A percentile compares a stretch with the other conserved stretches of the same genome.
Evolutionary conservation across 2,888 invertebrate genomes (phyloP).

Genomic region (Azorinus chamasolen): DNA sequence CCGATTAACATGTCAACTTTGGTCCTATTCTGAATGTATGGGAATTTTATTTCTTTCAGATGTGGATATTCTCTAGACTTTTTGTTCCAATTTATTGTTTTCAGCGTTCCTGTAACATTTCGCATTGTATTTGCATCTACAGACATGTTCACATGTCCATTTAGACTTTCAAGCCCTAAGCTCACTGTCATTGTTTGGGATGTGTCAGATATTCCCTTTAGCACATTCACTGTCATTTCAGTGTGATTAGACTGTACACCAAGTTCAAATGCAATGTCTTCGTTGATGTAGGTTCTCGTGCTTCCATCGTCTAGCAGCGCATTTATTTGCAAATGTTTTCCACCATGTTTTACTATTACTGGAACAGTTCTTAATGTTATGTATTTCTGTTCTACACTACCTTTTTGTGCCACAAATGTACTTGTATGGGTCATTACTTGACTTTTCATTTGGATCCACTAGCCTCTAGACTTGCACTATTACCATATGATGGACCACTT

Average conservation of each 20-base stretch:
- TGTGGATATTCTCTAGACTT: constrained; percentile 30
- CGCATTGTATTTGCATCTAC: constrained; percentile 23
- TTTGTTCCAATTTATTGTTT: constrained; percentile 41
- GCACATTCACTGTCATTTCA: constrained; percentile 26
- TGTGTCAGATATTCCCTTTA: constrained; percentile 30
- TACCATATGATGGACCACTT: constrained; percentile 3
- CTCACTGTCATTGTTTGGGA: constrained; percentile 31
- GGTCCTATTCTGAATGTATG: constrained; percentile 4
- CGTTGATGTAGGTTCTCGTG: constrained; percentile 44
- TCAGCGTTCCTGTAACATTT: constrained; percentile 44
- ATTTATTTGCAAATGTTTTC: constrained; percentile 32
- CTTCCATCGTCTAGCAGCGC: constrained; percentile 59
- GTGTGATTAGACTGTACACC: constrained; percentile 17
- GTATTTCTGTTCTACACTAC: neutral
- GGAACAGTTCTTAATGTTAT: constrained; percentile 50
- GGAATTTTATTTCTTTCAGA: constrained; percentile 50
- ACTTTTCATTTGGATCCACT: no score
- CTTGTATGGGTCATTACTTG: neutral
- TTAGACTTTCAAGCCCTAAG: constrained; percentile 22
- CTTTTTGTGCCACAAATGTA: neutral
- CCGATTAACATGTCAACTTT: constrained; percentile 50
- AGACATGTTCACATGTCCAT: constrained; percentile 5
- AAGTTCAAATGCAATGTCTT: constrained; percentile 43
- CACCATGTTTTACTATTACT: constrained; percentile 34
- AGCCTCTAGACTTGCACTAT: no score